Percentiles rank a stretch among this genome's conserved stretches.
Conservation (phyloP, 2,888 invertebrate genomes). For the Napeogenes sylphis region DNA sequence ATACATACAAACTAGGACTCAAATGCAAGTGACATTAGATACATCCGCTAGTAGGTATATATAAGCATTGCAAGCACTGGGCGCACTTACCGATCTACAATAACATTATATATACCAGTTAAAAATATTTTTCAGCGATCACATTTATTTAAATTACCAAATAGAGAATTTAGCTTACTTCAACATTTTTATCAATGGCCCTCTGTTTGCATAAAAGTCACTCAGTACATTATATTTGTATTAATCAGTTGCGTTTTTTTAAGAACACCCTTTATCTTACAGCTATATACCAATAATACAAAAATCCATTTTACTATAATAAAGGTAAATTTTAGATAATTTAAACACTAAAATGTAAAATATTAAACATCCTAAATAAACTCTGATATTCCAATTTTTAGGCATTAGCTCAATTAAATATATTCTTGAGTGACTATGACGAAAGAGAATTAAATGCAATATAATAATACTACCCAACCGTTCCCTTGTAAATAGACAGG, state of each 20-base stretch:
- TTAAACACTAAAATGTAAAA: constrained; percentile 78
- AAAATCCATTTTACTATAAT: constrained; percentile 77
- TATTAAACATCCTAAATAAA: constrained; percentile 78
- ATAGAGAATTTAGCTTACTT: constrained; percentile 77
- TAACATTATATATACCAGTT: constrained; percentile 72
- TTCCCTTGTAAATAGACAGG: constrained; percentile 54
- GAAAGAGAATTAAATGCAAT: constrained; percentile 59
- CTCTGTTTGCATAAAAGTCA: constrained; percentile 78
- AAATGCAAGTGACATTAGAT: constrained; percentile 49
- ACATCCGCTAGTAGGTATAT: background rate
- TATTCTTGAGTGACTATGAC: constrained; percentile 75
- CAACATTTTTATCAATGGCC: constrained; percentile 76
- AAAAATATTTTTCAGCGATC: constrained; percentile 74
- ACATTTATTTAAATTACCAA: constrained; percentile 70
- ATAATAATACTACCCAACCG: constrained; percentile 73
- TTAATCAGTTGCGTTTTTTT: constrained; percentile 74
- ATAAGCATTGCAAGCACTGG: too few relatives aligned
- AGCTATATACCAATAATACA: constrained; percentile 76
- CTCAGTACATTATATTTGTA: constrained; percentile 76
- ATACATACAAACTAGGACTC: constrained; percentile 50
- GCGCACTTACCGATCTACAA: constrained; percentile 61
- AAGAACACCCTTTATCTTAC: constrained; percentile 75
- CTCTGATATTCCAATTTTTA: constrained; percentile 77
- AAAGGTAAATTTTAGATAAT: constrained; percentile 78
- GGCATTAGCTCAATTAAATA: constrained; percentile 77